Evolutionary conservation across 2,113 vertebrate genomes (phyloP).

Genomic region (Hydrolagus affinis): DNA sequence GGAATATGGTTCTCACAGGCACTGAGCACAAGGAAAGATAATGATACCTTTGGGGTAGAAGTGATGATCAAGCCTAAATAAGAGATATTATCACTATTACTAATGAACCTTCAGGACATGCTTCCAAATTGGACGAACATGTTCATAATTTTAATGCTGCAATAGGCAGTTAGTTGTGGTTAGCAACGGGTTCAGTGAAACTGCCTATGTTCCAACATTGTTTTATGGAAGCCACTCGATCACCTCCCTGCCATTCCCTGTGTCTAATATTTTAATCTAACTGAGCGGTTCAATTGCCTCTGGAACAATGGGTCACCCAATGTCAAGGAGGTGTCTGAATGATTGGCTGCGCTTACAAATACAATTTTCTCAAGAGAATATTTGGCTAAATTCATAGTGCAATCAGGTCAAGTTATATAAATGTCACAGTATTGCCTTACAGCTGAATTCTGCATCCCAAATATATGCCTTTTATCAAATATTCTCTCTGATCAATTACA

Average conservation of each 20-base stretch:
- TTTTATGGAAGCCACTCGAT: not conserved
- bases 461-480: not conserved
- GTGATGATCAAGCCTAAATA: not conserved
- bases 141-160: not conserved
- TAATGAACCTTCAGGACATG: not conserved
- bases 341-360: not conserved
- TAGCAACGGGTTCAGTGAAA: not conserved
- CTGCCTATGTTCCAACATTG: not conserved
- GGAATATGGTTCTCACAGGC: not conserved
- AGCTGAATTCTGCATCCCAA: constrained; percentile 3
- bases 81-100: too few relatives aligned
- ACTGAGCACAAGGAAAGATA: not conserved
- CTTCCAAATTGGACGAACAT: not conserved
- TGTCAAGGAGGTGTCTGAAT: not conserved
- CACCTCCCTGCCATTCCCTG: not conserved
- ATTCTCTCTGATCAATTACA: constrained; percentile 6
- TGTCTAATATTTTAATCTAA: not conserved
- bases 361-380: not conserved
- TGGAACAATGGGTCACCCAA: not conserved
- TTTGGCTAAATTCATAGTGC: not conserved
- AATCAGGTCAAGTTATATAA: constrained; percentile 15
- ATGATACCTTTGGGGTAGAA: too few relatives aligned
- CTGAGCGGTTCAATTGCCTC: not conserved
- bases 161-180: not conserved
- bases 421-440: not conserved